Evolutionary conservation across 2,797 vertebrate genomes (phyloP).

Genomic region (Halcyon smyrnensis): DNA sequence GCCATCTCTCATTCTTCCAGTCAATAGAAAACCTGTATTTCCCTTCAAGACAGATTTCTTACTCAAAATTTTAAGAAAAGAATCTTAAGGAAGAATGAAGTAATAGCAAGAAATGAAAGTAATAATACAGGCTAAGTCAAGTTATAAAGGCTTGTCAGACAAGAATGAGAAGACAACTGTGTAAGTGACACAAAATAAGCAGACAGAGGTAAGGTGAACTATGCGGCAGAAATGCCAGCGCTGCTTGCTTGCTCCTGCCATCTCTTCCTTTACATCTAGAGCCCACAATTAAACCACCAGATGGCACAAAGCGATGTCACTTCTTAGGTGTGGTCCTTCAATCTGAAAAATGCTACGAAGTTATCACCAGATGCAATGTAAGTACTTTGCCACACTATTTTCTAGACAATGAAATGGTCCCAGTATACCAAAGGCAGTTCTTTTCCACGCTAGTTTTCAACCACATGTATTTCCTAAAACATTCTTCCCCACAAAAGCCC

Average conservation of each 20-base stretch:
- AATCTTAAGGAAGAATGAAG: background rate
- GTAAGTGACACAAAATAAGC: background rate
- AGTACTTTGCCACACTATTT: background rate
- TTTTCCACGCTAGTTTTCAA: background rate
- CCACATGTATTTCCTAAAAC: background rate
- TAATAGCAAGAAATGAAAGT: background rate
- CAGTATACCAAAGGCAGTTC: background rate
- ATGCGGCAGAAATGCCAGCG: rapidly evolving
- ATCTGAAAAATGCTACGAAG: background rate
- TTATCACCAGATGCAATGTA: background rate
- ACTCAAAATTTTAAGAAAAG: background rate
- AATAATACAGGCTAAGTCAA: background rate
- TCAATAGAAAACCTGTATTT: background rate
- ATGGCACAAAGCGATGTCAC: rapidly evolving
- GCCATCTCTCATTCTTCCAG: background rate
- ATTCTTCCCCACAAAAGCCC: background rate
- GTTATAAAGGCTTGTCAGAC: background rate
- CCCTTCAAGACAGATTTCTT: background rate
- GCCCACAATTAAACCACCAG: too few relatives aligned
- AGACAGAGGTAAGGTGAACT: background rate
- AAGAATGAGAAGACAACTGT: background rate
- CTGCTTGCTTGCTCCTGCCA: background rate
- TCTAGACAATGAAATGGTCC: background rate
- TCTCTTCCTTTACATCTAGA: background rate
- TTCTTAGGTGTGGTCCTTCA: background rate